Evolutionary conservation across 2,888 invertebrate genomes (phyloP), one percentile per base, ranked within the genome.

Genomic region (Eupithecia dodoneata): DNA sequence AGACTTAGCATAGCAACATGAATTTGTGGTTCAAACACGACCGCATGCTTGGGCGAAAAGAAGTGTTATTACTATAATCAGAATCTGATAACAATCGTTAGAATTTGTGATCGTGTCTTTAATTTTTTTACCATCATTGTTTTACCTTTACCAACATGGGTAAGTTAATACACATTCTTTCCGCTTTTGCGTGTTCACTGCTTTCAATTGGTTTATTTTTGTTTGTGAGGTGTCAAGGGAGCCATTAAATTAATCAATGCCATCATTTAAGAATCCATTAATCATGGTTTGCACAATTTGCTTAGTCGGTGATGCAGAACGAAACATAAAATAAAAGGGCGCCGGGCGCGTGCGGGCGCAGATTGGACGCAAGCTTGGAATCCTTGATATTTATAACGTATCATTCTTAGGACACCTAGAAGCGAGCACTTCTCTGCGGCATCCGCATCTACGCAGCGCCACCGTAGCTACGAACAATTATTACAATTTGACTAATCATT

Each of bases 361-460:
- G 85, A 87, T 76, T 78, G 77, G 75, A 79, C 78, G 73, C 76
- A 71, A 80, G 77, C 78, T 81, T 82, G 80, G 85, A 85, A 83
- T 82, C 83, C 83, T 84, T 88, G 87, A 88, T 85, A 88, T 89
- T 89, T 84, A 88, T 87, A 84, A 85, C 87, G 89, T 94, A 87
- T 94, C 90, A 89, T 94, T 90, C 94, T 89, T 95, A 95, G 96
- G 96, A 93, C 95, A 94, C 92, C 91, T 95, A 93, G 95, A 95
- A 90, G 94, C 93, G 91, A 92, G 93, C 89, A 91, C 92, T 87
- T 90, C 94, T 87, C 92, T 93, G 81, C 93, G 93, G 88, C 93
- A 93, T 85, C 91, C 93, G 83, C 92, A 94, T 82, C 94, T 93
- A 84, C 94, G 93, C 90, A 92, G 90, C 91, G 89, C 92, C 90